Evolutionary conservation across 1,140 invertebrate genomes (phyloP), one percentile per base, ranked within the genome.

Genomic region (Radopholus similis): DNA sequence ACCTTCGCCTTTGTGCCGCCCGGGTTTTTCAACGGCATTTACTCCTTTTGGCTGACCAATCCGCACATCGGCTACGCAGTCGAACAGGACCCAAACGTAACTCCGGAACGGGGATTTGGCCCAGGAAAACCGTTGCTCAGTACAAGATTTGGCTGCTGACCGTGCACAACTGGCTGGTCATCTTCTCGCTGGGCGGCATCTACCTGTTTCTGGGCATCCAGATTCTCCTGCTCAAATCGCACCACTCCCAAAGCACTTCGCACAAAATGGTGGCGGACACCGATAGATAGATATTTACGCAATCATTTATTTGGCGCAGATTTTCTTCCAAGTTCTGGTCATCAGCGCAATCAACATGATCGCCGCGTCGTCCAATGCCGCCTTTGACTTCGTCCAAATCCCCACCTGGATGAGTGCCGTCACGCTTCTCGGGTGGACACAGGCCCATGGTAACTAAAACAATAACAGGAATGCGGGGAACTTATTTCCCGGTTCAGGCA

Each of bases 241-340:
- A 30, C 35, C 21, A 37, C 18, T 42, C 40, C 9, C 30, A 59
- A 35, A 30, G 23, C 21, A 35, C 26, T 18, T 51, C 47, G 6
- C 47, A 51, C 23, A 51, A 51, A 51, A 51, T 26, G 47, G 47
- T 26, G 15, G 11, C 9, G 9, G 13, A 4, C 23, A 51, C 30
- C 6, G 0, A 51, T 26, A 26, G n/a, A 8, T 13, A 26, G 5
- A 6, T n/a, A 30, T 26, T 11, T 21, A n/a, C 18, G 30, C 9
- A n/a, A 53, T 34, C 35, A 21, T 53, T 63, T 63, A 21, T 28
- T 28, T 28, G 9, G 6, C 51, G 26, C 28, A 68, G 66, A 54
- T 63, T 28, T 68, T 68, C 54, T 23, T 68, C 30, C 66, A 68
- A 66, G 64, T 68, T 28, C 21, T 68, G 13, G 4, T 68, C 9